Evolutionary conservation across 1,140 invertebrate genomes (phyloP), one percentile per base, ranked within the genome.

Genomic region (Rhagoletis pomonella): DNA sequence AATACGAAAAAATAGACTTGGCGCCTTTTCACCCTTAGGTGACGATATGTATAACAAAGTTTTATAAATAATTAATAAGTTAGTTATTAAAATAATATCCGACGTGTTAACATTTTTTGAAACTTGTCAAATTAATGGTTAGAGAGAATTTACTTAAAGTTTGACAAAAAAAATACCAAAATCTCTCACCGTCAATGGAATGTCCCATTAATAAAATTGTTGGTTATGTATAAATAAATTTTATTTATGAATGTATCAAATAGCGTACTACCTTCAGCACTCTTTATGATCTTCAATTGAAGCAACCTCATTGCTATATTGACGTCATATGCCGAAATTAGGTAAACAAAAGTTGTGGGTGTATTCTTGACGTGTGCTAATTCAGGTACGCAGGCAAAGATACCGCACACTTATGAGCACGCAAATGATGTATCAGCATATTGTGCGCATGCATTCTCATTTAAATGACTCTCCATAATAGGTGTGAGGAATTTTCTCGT

Each of bases 351-450:
- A 17, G 39, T 17, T 17, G 67, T 73, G 39, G 67, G 67, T 73
- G 44, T 12, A 73, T 73, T 73, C 67, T 73, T 14, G 67, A 73
- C 67, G 67, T 73, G 67, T 73, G 67, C 67, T 47, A 47, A 73
- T 73, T 73, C 42, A 73, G 17, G 4, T 14, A 12, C 10, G 17
- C 60, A 42, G 42, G 44, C 39, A 42, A 6, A 47, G 10, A 17
- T n/a, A 47, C 42, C 39, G 44, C 44, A 3, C 1, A 47, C 39
- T 17, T 73, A n/a, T 47, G 10, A 3, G 14, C 17, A 62, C 14
- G 19, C 19, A 19, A 14, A n/a, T 64, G n/a, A 19, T 64, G 65
- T 10, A 29, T 67, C 1, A 42, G 64, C 42, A 39, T 67, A 29
- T 19, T 9, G 17, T 62, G n/a, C 42, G 65, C 19, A 67, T 42